Conservation (phyloP, 2,797 vertebrate species). For the Pitangus sulphuratus region DNA sequence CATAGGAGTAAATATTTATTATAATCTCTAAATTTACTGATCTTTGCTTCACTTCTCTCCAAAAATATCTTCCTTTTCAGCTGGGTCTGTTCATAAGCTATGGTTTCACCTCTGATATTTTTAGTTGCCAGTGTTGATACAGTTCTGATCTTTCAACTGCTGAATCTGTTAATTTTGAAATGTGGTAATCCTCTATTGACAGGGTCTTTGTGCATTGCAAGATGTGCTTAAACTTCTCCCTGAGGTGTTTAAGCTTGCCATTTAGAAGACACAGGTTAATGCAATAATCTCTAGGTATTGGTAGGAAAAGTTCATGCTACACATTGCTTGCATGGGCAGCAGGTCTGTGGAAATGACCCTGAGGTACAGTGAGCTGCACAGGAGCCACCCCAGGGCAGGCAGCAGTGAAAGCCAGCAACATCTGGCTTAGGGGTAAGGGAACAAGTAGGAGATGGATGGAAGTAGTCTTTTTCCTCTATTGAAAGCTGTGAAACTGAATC, state of each 20-base stretch:
- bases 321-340: not conserved
- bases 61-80: not conserved
- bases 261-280: not conserved
- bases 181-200: not conserved
- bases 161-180: not conserved
- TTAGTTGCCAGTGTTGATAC: not conserved
- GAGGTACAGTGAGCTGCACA: accelerated
- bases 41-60: not conserved
- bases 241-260: not conserved
- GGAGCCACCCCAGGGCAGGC: not conserved
- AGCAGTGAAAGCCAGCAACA: not conserved
- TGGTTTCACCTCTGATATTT: not conserved
- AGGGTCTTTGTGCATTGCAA: not conserved
- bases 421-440: not conserved
- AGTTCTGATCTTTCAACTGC: not conserved
- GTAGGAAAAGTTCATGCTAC: accelerated
- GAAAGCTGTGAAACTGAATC: not conserved
- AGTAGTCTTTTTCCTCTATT: not conserved
- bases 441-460: not conserved
- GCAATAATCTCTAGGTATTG: not conserved
- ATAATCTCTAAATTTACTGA: not conserved
- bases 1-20: constrained; percentile 1
- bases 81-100: not conserved
- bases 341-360: not conserved
- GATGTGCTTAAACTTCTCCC: not conserved